These are phyloP conservation scores for Aspidoscelis tigris DNA, from an alignment of 2,113 vertebrate genomes.

Conservation along the genomic window DNA sequence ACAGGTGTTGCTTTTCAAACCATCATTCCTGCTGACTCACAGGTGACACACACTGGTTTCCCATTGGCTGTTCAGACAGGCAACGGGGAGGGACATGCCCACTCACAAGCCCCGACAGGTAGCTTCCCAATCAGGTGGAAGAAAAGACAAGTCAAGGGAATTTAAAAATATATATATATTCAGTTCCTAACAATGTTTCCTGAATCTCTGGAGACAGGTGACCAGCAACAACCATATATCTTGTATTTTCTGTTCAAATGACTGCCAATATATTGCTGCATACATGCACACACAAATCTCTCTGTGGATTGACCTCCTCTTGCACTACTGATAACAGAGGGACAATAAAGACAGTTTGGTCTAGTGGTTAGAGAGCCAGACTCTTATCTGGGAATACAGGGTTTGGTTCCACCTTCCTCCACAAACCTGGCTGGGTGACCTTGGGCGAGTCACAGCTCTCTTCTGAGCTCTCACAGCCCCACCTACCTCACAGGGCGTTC, in stretches of 20 bases:
- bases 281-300: too few species aligned
- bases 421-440: too few species aligned
- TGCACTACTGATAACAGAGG: background rate
- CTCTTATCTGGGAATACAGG: too few species aligned
- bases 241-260: background rate
- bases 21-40: conserved; percentile 1
- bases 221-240: background rate
- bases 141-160: background rate
- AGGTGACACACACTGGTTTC: conserved; percentile 1
- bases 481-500: too few species aligned
- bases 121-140: too few species aligned
- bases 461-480: too few species aligned
- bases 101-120: background rate
- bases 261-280: background rate
- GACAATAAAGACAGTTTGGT: too few species aligned
- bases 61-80: background rate
- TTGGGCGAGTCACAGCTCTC: too few species aligned
- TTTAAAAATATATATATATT: background rate
- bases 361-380: too few species aligned
- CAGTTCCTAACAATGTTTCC: background rate
- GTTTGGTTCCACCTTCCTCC: too few species aligned
- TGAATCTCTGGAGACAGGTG: background rate
- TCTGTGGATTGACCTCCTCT: too few species aligned
- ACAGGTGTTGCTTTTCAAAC: conserved; percentile 35
- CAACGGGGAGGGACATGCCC: background rate